phyloP scores from a whole-genome alignment of 2,113 vertebrate genomes.

The Pampusana beccarii region DNA sequence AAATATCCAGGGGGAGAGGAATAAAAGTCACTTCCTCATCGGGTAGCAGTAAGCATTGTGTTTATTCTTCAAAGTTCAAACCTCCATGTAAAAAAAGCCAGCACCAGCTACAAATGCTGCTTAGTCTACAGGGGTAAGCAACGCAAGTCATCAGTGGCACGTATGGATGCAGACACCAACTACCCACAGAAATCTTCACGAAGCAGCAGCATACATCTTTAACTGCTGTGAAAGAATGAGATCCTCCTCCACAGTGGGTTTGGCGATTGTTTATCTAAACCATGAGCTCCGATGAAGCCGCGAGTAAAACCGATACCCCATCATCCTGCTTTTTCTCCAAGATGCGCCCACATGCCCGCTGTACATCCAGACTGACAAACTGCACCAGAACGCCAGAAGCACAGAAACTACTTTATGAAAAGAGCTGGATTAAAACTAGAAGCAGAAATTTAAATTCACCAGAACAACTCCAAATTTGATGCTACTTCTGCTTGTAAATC shows the following conservation, averaged over 20 bases:
- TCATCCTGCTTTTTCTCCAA: neutral
- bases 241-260: neutral
- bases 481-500: too few species aligned
- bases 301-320: neutral
- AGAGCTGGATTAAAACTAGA: neutral
- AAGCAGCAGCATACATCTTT: neutral
- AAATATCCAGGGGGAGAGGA: neutral
- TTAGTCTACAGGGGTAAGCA: neutral
- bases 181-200: neutral
- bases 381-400: neutral
- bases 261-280: neutral
- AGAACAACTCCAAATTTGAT: neutral
- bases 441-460: neutral
- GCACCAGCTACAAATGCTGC: accelerated
- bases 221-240: neutral
- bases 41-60: neutral
- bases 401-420: neutral
- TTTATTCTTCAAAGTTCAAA: neutral
- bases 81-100: neutral
- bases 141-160: neutral
- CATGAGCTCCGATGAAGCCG: neutral
- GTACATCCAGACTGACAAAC: neutral
- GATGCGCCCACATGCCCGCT: neutral
- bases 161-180: neutral
- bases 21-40: neutral